Conservation (phyloP, 2,113 vertebrate genomes). For the Girardinichthys multiradiatus region DNA sequence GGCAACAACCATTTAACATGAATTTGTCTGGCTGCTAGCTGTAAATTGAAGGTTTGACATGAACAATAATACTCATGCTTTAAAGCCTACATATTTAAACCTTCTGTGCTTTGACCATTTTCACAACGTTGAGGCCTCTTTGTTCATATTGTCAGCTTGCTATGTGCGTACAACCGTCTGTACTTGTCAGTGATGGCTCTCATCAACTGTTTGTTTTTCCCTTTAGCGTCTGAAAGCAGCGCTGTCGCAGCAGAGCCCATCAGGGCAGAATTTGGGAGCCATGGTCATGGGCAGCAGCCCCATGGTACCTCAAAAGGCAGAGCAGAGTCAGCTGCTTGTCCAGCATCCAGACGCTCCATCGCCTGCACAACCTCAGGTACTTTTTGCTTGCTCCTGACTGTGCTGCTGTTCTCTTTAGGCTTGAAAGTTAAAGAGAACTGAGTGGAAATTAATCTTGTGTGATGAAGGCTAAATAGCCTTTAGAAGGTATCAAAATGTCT, state of each 20-base stretch:
- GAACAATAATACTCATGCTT: not conserved
- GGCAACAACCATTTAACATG: no score
- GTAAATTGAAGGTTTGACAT: not conserved
- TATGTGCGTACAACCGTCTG: not conserved
- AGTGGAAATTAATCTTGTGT: not conserved
- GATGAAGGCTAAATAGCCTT: not conserved
- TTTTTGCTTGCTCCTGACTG: not conserved
- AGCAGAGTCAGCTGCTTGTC: conserved; percentile 91
- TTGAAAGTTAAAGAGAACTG: conserved; percentile 1
- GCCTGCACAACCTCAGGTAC: conserved; percentile 94
- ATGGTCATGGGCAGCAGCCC: conserved; percentile 87
- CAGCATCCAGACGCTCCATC: conserved; percentile 95
- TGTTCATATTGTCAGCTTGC: not conserved
- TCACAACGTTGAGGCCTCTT: not conserved
- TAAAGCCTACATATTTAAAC: not conserved
- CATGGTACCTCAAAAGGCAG: conserved; percentile 90
- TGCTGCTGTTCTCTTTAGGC: not conserved
- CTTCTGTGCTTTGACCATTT: not conserved
- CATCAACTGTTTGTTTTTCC: conserved; percentile 18
- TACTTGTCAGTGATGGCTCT: conserved; percentile 10
- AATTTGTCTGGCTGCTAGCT: not conserved
- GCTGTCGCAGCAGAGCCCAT: conserved; percentile 87
- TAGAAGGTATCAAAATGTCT: conserved; percentile 19
- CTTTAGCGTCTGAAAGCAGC: conserved; percentile 92
- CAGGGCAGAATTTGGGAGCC: conserved; percentile 84